Evolutionary conservation across 2,113 vertebrate species (phyloP).

Genomic region (Paracanthobrama guichenoti): DNA sequence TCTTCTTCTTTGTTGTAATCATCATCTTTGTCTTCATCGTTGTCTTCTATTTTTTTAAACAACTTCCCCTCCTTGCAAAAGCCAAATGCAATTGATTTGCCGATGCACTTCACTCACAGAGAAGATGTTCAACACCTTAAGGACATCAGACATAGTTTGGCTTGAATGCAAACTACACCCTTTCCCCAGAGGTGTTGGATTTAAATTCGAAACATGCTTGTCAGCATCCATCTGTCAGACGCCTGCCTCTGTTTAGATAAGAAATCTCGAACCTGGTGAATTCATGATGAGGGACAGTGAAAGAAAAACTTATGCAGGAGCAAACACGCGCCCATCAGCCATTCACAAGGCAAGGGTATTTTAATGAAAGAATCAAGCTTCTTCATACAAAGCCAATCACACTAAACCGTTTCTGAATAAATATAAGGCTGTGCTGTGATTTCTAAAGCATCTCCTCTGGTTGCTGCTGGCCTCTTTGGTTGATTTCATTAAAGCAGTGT

Average conservation of each 20-base stretch:
- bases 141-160: conserved; percentile 37
- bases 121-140: conserved; percentile 47
- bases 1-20: not conserved
- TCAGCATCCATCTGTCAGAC: conserved; percentile 53
- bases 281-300: conserved; percentile 53
- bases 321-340: conserved; percentile 43
- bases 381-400: conserved; percentile 45
- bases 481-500: conserved; percentile 45
- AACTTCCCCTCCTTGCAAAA: not conserved
- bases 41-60: not conserved
- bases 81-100: conserved; percentile 23
- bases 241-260: conserved; percentile 56
- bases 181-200: conserved; percentile 43
- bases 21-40: not conserved
- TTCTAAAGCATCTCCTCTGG: conserved; percentile 28
- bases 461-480: conserved; percentile 15
- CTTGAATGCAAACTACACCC: conserved; percentile 45
- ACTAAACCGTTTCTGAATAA: conserved; percentile 38
- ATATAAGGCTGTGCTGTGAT: conserved; percentile 3
- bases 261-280: conserved; percentile 51
- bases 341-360: conserved; percentile 42
- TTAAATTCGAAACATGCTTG: conserved; percentile 57
- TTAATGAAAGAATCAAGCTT: conserved; percentile 44
- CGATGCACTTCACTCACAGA: conserved; percentile 21
- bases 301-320: conserved; percentile 18